Evolutionary conservation across 2,113 vertebrate genomes (phyloP).

Genomic region (Micronisus gabar): DNA sequence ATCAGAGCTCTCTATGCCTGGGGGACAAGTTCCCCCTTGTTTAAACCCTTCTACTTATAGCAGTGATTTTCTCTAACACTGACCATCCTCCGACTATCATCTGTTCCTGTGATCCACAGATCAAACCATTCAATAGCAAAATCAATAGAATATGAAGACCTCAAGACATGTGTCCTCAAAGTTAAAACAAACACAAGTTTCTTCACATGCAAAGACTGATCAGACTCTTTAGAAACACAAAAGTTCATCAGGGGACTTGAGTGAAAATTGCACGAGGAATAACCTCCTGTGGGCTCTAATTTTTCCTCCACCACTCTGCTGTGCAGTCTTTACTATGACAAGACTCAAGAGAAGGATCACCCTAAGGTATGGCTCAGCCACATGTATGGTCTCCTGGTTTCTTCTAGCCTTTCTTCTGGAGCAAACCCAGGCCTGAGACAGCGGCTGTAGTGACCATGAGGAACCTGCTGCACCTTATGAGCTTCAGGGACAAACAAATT

Average conservation of each 20-base stretch:
- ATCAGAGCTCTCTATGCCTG: accelerated
- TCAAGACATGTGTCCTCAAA: not conserved
- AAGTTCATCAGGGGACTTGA: not conserved
- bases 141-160: not conserved
- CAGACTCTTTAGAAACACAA: not conserved
- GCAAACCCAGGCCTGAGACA: not conserved
- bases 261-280: not conserved
- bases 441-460: not conserved
- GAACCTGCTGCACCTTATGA: not conserved
- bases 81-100: not conserved
- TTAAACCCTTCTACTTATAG: not conserved
- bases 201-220: not conserved
- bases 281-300: not conserved
- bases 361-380: not conserved
- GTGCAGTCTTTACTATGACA: not conserved
- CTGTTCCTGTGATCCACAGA: not conserved
- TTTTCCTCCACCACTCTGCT: not conserved
- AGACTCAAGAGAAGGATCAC: not conserved
- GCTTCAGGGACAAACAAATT: not conserved
- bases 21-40: not conserved
- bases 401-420: not conserved
- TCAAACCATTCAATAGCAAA: not conserved
- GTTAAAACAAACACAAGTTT: not conserved
- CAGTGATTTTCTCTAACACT: not conserved
- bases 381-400: accelerated